Conservation (phyloP, 35 echinoderm and acorn worm species). For the Ophiothrix spiculata region DNA sequence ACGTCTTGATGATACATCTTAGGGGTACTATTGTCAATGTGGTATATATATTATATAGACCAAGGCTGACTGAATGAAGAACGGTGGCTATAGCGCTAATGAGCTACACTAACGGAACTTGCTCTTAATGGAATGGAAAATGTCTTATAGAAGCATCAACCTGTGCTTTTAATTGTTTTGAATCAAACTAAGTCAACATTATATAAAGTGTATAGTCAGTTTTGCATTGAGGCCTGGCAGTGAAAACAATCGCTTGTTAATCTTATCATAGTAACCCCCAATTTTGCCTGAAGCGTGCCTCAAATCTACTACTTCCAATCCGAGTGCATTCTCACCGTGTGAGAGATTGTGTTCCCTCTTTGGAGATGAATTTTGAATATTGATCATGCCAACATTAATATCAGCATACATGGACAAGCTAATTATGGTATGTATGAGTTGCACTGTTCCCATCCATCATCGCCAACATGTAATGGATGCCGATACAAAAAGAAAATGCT, state of each 20-base stretch:
- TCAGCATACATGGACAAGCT: neutral
- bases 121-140: too few relatives aligned
- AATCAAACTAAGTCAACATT: too few relatives aligned
- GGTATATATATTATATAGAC: too few relatives aligned
- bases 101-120: too few relatives aligned
- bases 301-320: neutral
- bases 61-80: too few relatives aligned
- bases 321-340: neutral
- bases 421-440: neutral
- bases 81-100: too few relatives aligned
- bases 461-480: neutral
- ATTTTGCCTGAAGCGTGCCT: neutral
- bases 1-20: neutral
- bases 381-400: conserved; percentile 3
- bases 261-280: neutral
- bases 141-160: too few relatives aligned
- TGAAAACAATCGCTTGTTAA: neutral
- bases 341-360: neutral
- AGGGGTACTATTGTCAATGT: neutral
- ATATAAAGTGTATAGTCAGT: too few relatives aligned
- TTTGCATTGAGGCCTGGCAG: too few relatives aligned
- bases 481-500: neutral
- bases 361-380: conserved; percentile 8
- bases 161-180: too few relatives aligned
- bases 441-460: neutral